Evolutionary conservation across 2,113 vertebrate genomes (phyloP), one percentile per base, ranked within the genome.

Genomic region (Electrona antarctica): DNA sequence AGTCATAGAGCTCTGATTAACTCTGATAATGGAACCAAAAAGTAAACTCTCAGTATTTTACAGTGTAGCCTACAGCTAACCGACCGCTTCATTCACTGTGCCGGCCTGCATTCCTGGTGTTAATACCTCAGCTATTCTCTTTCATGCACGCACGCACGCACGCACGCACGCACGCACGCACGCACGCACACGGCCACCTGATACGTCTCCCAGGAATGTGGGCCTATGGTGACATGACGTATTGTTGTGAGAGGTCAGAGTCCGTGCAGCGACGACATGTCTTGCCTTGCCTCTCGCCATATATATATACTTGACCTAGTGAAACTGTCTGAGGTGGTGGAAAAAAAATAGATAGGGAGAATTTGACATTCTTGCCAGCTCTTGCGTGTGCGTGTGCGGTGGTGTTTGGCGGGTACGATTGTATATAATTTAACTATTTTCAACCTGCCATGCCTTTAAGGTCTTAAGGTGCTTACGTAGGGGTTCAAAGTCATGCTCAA

Each of bases 141-240:
- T 6, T 41, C 33, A 41, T 41, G 2, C 2, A 41, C 3, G 5
- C 33, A 41, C 33, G 4, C 29, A 4, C 29, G n/a, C 33, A 41
- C 2, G 2, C 2, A 41, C 3, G 5, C 33, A 41, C 33, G n/a
- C 33, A 41, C 2, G 2, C 2, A 41, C 3, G 5, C 33, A 41
- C 33, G n/a, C n/a, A 41, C 5, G 49, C 50, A 75, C 73, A 80
- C 4, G 1, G 55, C 71, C 63, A 76, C 71, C 81, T 85, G 76
- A 87, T 79, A 33, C 61, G 74, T 78, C 74, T 76, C 79, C 48
- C 33, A 82, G 85, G 90, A 91, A 94, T 93, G 87, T 73, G 62
- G 74, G 67, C 64, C 71, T n/a, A 21, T 52, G 64, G 65, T 82
- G 76, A 66, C 46, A 50, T 33, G 21, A 52, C 52, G 47, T 67